A percentile compares a stretch with the other conserved stretches of the same genome.
Evolutionary conservation across 2,113 vertebrate species (phyloP).

Genomic region (Urocynchramus pylzowi): DNA sequence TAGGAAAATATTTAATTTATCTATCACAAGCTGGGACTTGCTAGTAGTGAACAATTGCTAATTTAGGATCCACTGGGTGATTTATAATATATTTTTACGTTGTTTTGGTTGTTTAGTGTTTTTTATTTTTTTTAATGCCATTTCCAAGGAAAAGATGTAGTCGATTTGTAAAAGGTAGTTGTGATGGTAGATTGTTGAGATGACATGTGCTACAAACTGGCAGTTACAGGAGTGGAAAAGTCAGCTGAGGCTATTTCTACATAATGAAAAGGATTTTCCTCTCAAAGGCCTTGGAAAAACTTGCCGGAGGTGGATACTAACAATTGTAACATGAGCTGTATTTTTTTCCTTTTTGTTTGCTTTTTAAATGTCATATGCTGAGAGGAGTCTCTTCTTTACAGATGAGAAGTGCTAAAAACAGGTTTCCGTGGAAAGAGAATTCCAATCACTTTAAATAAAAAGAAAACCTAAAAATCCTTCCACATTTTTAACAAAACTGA

Average conservation of each 20-base stretch:
- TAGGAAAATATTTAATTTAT: neutral
- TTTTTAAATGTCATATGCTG: conserved; percentile 19
- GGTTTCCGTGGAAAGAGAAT: conserved; percentile 9
- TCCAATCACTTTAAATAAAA: neutral
- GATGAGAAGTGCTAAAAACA: neutral
- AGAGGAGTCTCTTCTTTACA: neutral
- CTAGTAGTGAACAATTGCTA: neutral
- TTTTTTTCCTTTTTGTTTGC: conserved; percentile 44
- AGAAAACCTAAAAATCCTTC: neutral
- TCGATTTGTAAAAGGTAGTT: neutral
- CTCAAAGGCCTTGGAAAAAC: conserved; percentile 16
- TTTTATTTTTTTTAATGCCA: neutral
- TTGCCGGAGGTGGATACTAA: neutral
- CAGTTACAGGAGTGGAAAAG: conserved; percentile 43
- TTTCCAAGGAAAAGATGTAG: conserved; percentile 12
- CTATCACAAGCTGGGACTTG: neutral
- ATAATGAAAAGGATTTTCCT: conserved; percentile 40
- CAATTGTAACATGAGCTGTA: conserved; percentile 5
- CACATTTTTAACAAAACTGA: neutral
- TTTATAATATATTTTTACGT: neutral
- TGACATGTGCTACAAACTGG: neutral
- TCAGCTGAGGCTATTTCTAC: conserved; percentile 33
- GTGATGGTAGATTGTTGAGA: conserved; percentile 18
- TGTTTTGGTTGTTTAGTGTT: neutral
- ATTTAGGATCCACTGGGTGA: neutral